Conservation (phyloP, 2,888 invertebrate genomes). For the Lepidochrysops patricia region DNA sequence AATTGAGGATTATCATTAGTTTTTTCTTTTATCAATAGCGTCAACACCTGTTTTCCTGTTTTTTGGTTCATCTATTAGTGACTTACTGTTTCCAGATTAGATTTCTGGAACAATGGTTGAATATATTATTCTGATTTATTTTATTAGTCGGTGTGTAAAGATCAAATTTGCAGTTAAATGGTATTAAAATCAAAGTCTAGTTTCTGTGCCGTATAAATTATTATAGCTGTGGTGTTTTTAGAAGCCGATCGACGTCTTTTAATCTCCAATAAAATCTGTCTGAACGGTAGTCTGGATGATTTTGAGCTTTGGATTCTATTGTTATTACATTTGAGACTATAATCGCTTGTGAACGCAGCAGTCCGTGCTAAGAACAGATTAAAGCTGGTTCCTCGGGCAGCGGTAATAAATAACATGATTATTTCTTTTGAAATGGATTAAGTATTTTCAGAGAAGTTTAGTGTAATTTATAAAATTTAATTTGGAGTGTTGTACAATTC, state of each 20-base stretch:
- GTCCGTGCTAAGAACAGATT: constrained; percentile 61
- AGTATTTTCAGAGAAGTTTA: constrained; percentile 34
- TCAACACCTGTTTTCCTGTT: not conserved
- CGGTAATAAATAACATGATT: constrained; percentile 70
- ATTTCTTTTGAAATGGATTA: constrained; percentile 60
- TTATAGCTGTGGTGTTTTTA: constrained; percentile 49
- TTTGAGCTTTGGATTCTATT: constrained; percentile 12
- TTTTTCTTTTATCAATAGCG: not conserved
- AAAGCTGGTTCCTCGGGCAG: constrained; percentile 54
- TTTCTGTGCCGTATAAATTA: constrained; percentile 33
- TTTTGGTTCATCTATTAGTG: not conserved
- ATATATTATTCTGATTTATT: not conserved
- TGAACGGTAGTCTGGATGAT: constrained; percentile 23
- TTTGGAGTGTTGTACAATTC: not conserved
- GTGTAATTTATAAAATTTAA: constrained; percentile 13
- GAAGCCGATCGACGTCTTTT: constrained; percentile 55
- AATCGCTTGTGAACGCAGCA: constrained; percentile 13
- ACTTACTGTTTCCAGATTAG: not conserved
- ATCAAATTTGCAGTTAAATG: not conserved
- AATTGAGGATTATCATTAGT: not conserved
- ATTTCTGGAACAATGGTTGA: not conserved
- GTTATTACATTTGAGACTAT: constrained; percentile 1
- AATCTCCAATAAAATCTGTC: constrained; percentile 64
- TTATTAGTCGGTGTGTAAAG: not conserved
- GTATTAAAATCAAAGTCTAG: constrained; percentile 30